Evolutionary conservation across 2,113 vertebrate genomes (phyloP).

Genomic region (Telmatochromis brachygnathus): DNA sequence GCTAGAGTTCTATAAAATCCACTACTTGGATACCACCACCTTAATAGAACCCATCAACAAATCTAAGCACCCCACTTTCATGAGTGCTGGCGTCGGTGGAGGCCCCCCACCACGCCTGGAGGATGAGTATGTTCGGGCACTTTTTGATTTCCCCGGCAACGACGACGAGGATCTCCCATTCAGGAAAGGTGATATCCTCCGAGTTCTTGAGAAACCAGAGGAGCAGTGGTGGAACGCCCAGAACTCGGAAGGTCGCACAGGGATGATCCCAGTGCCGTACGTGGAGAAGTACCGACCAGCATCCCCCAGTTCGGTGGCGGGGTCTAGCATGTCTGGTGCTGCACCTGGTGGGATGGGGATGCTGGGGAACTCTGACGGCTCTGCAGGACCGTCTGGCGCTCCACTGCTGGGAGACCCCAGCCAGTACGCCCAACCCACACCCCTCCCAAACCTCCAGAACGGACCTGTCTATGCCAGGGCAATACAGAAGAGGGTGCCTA

Average conservation of each 20-base stretch:
- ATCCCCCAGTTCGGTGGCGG: slow-evolving; percentile 70
- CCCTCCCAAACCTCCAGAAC: slow-evolving; percentile 98
- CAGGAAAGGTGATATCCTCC: slow-evolving; percentile 92
- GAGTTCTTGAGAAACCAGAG: slow-evolving; percentile 95
- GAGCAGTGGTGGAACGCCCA: slow-evolving; percentile 99
- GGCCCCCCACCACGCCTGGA: slow-evolving; percentile 83
- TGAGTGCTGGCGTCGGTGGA: slow-evolving; percentile 24
- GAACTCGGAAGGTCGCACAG: slow-evolving; percentile 87
- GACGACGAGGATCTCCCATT: slow-evolving; percentile 99
- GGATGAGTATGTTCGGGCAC: slow-evolving; percentile 90
- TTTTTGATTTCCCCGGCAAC: slow-evolving; percentile 97
- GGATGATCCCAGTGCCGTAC: slow-evolving; percentile 98
- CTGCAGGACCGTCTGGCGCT: slow-evolving; percentile 66
- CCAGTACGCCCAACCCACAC: slow-evolving; percentile 97
- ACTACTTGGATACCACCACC: slow-evolving; percentile 99
- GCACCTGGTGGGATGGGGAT: slow-evolving; percentile 14
- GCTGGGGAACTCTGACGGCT: slow-evolving; percentile 86
- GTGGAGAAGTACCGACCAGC: slow-evolving; percentile 93
- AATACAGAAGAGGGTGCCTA: slow-evolving; percentile 99
- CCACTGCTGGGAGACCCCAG: slow-evolving; percentile 90
- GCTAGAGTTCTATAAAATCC: slow-evolving; percentile 99
- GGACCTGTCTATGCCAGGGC: slow-evolving; percentile 97
- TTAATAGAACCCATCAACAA: slow-evolving; percentile 94
- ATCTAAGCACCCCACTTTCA: slow-evolving; percentile 79
- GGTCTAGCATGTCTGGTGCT: slow-evolving; percentile 5